Evolutionary conservation across 2,797 vertebrate genomes (phyloP).

Genomic region (Chanos chanos): DNA sequence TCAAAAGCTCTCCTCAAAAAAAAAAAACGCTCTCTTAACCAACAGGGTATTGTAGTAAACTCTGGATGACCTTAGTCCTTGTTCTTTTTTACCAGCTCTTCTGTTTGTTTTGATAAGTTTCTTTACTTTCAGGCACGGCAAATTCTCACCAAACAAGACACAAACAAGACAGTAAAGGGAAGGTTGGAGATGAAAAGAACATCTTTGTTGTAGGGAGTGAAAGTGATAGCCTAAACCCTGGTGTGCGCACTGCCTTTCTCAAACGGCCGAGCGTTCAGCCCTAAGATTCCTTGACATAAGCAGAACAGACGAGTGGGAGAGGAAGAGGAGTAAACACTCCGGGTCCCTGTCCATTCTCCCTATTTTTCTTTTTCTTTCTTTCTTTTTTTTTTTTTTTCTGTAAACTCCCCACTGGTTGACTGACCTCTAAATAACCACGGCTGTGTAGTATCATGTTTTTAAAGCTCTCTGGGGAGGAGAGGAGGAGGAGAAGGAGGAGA

Average conservation of each 20-base stretch:
- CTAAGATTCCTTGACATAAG: conserved; percentile 47
- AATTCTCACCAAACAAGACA: conserved; percentile 31
- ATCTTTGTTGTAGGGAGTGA: conserved; percentile 45
- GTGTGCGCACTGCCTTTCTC: conserved; percentile 38
- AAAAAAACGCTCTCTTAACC: conserved; percentile 12
- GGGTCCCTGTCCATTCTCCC: conserved; percentile 26
- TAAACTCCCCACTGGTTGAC: conserved; percentile 42
- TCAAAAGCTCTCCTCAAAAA: conserved; percentile 32
- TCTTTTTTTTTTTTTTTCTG: conserved; percentile 39
- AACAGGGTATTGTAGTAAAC: conserved; percentile 56
- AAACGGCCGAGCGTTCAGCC: conserved; percentile 46
- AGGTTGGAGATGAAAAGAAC: conserved; percentile 45
- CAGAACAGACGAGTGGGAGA: conserved; percentile 47
- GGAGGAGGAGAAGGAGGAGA: conserved; percentile 64
- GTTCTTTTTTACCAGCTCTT: conserved; percentile 42
- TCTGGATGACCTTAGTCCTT: conserved; percentile 61
- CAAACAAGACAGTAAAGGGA: conserved; percentile 29
- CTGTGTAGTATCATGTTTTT: conserved; percentile 83
- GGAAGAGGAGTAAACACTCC: conserved; percentile 48
- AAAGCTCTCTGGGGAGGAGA: conserved; percentile 68
- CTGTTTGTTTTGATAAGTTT: conserved; percentile 54
- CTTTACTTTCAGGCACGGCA: conserved; percentile 53
- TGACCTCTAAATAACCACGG: conserved; percentile 81
- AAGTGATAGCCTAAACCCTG: conserved; percentile 46
- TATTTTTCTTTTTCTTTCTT: conserved; percentile 39